Percentiles rank a stretch among this genome's conserved stretches.
Conservation (phyloP, 2,888 invertebrate species). For the Caenorhabditis parvicauda region DNA sequence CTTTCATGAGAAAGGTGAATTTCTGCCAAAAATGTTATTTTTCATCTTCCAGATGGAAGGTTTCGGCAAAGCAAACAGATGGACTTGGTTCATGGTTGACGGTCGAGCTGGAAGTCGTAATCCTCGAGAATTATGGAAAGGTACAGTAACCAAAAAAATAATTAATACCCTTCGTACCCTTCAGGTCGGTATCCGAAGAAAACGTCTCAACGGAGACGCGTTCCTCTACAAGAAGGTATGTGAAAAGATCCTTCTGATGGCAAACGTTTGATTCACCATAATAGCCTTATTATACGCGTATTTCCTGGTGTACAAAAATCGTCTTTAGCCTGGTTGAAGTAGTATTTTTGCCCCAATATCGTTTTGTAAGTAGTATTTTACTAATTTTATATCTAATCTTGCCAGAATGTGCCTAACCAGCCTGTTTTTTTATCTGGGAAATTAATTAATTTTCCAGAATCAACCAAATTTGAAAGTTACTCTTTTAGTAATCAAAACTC, state of each 20-base stretch:
- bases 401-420: too few species aligned
- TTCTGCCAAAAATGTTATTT: too few species aligned
- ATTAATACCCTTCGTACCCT: too few species aligned
- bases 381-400: too few species aligned
- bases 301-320: neutral
- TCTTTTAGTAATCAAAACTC: too few species aligned
- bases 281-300: constrained; percentile 7
- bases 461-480: too few species aligned
- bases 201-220: constrained; percentile 76
- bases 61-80: constrained; percentile 72
- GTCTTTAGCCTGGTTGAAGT: neutral
- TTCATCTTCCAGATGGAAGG: constrained; percentile 68
- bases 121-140: constrained; percentile 64
- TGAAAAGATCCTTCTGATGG: constrained; percentile 70
- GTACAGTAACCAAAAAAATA: constrained; percentile 7
- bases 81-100: constrained; percentile 68
- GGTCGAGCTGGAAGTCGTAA: constrained; percentile 74
- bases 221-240: constrained; percentile 80
- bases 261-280: constrained; percentile 25
- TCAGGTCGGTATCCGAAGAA: constrained; percentile 71
- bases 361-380: too few species aligned
- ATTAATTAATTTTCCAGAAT: too few species aligned
- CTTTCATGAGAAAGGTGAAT: too few species aligned
- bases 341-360: neutral
- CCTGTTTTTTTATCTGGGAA: too few species aligned